phyloP scores from a whole-genome alignment of 1,140 invertebrate species.

The Alviniconcha marisindica region DNA sequence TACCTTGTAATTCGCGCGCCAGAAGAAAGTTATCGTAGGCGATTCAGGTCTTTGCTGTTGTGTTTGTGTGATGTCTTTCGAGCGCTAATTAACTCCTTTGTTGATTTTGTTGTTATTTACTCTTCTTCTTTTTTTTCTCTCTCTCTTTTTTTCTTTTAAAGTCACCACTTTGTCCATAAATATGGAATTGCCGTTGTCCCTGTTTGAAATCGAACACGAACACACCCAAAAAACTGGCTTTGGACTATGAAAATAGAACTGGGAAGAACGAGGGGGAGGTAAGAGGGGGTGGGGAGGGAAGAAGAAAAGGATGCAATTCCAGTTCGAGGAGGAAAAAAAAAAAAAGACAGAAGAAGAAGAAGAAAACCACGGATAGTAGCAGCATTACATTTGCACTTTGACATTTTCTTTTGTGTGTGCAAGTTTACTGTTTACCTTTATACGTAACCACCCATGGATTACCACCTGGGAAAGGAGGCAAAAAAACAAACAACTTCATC shows the following conservation, averaged over 20 bases:
- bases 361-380: neutral
- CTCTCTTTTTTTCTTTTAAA: too few relatives aligned
- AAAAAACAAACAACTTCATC: slow-evolving; percentile 18
- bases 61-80: too few relatives aligned
- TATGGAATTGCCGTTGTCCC: too few relatives aligned
- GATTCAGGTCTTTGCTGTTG: too few relatives aligned
- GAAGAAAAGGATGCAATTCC: neutral
- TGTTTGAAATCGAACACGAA: too few relatives aligned
- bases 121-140: neutral
- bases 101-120: too few relatives aligned
- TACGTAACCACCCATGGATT: slow-evolving; percentile 57
- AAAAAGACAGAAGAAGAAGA: neutral
- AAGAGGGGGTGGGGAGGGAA: neutral
- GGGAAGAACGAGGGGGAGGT: neutral
- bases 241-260: neutral
- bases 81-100: too few relatives aligned
- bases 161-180: neutral
- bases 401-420: neutral
- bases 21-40: too few relatives aligned
- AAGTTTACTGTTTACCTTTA: slow-evolving; percentile 53
- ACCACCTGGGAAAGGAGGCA: slow-evolving; percentile 43
- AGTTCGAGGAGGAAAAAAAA: neutral
- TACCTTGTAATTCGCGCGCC: too few relatives aligned
- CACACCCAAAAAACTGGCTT: too few relatives aligned
- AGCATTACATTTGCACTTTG: neutral